Evolutionary conservation across 2,113 vertebrate genomes (phyloP).

Genomic region (Microcebus jonahi): DNA sequence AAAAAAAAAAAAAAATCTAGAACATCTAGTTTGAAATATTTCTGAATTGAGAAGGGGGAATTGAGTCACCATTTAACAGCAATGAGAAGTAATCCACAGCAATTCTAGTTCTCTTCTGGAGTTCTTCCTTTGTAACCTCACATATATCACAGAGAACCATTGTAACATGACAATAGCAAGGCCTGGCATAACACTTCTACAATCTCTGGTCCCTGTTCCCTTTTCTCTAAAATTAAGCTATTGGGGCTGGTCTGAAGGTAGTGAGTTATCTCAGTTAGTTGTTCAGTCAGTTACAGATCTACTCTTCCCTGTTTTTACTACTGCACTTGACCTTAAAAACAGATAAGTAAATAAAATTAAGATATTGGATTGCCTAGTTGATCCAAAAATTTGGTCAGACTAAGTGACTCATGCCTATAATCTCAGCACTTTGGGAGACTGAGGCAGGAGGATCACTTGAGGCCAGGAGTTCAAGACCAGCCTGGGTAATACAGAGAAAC

Average conservation of each 20-base stretch:
- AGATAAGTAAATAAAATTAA: background rate
- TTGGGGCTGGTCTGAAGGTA: no score
- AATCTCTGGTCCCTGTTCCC: background rate
- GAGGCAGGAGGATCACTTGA: no score
- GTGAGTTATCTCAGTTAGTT: no score
- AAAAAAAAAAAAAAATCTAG: no score
- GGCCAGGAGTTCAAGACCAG: no score
- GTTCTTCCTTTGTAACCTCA: background rate
- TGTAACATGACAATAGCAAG: background rate
- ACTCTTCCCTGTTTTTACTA: no score
- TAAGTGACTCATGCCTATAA: no score
- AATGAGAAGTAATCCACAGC: background rate
- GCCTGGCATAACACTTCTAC: background rate
- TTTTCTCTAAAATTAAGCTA: conserved; percentile 2
- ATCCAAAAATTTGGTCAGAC: no score
- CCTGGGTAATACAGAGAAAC: no score
- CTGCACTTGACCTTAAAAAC: no score
- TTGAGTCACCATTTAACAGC: background rate
- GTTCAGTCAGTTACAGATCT: no score
- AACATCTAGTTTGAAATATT: background rate
- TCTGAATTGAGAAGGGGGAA: background rate
- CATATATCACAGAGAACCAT: background rate
- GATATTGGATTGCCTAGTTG: background rate
- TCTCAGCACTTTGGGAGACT: no score
- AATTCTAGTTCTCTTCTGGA: background rate